Evolutionary conservation across 2,888 invertebrate species (phyloP).

Genomic region (Seira musarum): DNA sequence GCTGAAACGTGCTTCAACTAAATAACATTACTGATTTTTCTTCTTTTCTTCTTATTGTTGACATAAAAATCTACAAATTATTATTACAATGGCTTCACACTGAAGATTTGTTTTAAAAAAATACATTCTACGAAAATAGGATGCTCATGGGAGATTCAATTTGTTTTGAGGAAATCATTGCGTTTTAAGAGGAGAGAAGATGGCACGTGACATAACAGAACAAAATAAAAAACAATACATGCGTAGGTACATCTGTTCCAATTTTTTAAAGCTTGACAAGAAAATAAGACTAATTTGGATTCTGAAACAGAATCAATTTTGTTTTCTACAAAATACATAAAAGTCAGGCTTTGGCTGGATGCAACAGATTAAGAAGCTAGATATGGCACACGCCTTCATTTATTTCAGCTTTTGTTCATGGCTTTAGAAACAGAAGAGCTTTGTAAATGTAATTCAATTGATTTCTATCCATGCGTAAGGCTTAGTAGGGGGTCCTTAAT

Average conservation of each 20-base stretch:
- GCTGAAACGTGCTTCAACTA: not conserved
- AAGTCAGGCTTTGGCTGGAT: slow-evolving; percentile 11
- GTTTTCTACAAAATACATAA: not conserved
- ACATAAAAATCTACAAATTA: slow-evolving; percentile 43
- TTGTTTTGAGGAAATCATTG: not conserved
- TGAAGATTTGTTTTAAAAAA: not conserved
- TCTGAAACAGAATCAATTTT: not conserved
- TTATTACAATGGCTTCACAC: slow-evolving; percentile 24
- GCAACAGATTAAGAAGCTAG: slow-evolving; percentile 54
- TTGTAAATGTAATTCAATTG: slow-evolving; percentile 52
- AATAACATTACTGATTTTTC: no score
- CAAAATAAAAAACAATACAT: slow-evolving; percentile 6
- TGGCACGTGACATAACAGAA: slow-evolving; percentile 3
- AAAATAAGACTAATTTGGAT: slow-evolving; percentile 27
- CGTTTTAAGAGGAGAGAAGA: slow-evolving; percentile 33
- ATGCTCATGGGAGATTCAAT: slow-evolving; percentile 22
- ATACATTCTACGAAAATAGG: not conserved
- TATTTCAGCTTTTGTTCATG: not conserved
- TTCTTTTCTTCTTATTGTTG: slow-evolving; percentile 24
- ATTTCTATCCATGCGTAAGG: slow-evolving; percentile 46
- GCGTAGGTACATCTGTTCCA: slow-evolving; percentile 36
- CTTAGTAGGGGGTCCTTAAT: slow-evolving; percentile 43
- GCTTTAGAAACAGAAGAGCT: no score
- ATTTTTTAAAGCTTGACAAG: not conserved
- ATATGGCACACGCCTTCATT: slow-evolving; percentile 31